A percentile compares a stretch with the other conserved stretches of the same genome.
Conservation (phyloP, 2,888 invertebrate species). For the Ceraclea dissimilis region DNA sequence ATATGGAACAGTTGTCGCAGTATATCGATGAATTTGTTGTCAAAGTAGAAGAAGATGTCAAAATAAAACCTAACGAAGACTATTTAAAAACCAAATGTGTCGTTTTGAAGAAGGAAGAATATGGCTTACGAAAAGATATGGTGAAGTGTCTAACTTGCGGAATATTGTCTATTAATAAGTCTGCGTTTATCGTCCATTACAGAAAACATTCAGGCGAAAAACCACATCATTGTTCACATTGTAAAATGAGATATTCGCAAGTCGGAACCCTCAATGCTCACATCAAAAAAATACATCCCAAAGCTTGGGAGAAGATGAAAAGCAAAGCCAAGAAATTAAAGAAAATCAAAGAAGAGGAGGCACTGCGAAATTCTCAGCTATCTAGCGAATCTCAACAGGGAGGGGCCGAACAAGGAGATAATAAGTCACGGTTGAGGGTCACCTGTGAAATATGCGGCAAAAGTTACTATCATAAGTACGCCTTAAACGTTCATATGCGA, state of each 20-base stretch:
- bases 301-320: conserved; percentile 11
- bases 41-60: neutral
- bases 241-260: conserved; percentile 10
- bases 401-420: neutral
- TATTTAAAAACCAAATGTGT: neutral
- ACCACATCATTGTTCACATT: conserved; percentile 7
- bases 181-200: conserved; percentile 12
- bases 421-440: neutral
- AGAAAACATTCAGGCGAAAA: conserved; percentile 14
- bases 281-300: conserved; percentile 8
- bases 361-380: neutral
- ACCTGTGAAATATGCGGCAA: conserved; percentile 12
- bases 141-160: conserved; percentile 14
- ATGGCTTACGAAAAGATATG: conserved; percentile 12
- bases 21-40: neutral
- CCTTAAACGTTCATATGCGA: conserved; percentile 10
- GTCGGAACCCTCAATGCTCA: conserved; percentile 12
- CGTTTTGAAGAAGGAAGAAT: conserved; percentile 8
- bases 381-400: neutral
- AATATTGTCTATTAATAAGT: conserved; percentile 9
- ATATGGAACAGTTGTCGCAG: neutral
- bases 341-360: conserved; percentile 4
- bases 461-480: conserved; percentile 8
- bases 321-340: conserved; percentile 3
- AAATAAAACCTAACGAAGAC: neutral